Conservation (phyloP, 2,888 invertebrate genomes). For the Suillia variegata region DNA sequence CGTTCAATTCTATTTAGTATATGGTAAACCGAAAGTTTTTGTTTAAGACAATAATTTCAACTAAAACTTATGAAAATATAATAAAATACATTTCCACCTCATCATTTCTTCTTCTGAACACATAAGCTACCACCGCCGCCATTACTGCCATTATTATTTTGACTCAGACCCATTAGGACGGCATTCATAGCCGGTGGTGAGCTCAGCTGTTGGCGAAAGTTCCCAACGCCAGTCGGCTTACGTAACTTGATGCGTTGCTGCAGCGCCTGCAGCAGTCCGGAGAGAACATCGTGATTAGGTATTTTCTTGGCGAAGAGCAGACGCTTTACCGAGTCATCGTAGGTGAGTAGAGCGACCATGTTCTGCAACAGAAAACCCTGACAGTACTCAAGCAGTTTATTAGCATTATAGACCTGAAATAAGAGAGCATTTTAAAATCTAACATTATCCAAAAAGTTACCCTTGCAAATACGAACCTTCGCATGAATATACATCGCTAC, state of each 20-base stretch:
- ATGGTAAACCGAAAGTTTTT: neutral
- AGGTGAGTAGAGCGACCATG: conserved; percentile 91
- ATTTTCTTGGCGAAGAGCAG: conserved; percentile 86
- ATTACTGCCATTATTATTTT: conserved; percentile 7
- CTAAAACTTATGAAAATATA: too few species aligned
- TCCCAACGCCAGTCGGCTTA: conserved; percentile 44
- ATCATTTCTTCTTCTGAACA: too few species aligned
- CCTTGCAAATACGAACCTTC: conserved; percentile 69
- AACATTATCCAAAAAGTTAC: neutral
- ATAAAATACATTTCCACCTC: conserved; percentile 1
- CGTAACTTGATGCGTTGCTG: conserved; percentile 81
- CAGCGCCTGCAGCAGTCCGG: conserved; percentile 77
- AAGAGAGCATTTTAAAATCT: neutral
- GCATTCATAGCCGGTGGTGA: conserved; percentile 29
- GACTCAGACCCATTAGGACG: neutral
- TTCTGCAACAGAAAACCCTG: conserved; percentile 90
- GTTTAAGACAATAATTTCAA: too few species aligned
- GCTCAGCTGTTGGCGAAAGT: conserved; percentile 51
- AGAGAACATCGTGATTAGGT: conserved; percentile 87
- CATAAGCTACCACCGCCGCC: conserved; percentile 20
- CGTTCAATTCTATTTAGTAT: neutral
- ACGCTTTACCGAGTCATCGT: conserved; percentile 87
- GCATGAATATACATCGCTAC: conserved; percentile 93
- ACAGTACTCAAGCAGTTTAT: conserved; percentile 85
- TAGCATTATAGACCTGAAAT: conserved; percentile 80